Conservation (phyloP, 2,113 vertebrate species). For the Saccopteryx leptura region DNA sequence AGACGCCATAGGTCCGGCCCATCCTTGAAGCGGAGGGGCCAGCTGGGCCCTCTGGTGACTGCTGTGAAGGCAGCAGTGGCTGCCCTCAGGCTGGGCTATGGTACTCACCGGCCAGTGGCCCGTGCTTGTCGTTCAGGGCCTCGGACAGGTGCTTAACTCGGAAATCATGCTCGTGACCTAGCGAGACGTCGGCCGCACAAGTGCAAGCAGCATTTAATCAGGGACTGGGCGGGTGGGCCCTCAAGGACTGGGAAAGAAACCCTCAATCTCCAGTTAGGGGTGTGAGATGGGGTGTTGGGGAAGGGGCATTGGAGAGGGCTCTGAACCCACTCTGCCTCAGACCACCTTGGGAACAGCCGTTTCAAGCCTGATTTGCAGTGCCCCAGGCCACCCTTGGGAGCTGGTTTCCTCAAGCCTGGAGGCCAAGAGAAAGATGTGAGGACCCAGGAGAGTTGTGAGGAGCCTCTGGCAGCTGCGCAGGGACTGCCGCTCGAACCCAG, state of each 20-base stretch:
- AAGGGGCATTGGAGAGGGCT: background rate
- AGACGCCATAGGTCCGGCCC: background rate
- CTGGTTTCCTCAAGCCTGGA: background rate
- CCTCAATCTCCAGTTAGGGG: slow-evolving; percentile 52
- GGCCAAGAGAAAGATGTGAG: background rate
- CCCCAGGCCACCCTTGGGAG: background rate
- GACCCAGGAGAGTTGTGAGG: background rate
- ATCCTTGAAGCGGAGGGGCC: background rate
- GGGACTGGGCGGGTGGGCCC: slow-evolving; percentile 54
- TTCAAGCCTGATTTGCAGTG: slow-evolving; percentile 79
- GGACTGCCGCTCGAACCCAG: background rate
- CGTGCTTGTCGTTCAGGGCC: slow-evolving; percentile 95
- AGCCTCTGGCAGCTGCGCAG: background rate
- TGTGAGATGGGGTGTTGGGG: background rate
- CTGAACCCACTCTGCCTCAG: slow-evolving; percentile 60
- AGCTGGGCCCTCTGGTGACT: slow-evolving; percentile 34
- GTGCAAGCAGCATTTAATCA: slow-evolving; percentile 90
- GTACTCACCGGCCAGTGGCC: slow-evolving; percentile 94
- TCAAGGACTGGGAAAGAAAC: slow-evolving; percentile 48
- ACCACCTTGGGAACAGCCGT: slow-evolving; percentile 75
- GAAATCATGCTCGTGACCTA: slow-evolving; percentile 97
- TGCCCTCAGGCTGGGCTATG: slow-evolving; percentile 69
- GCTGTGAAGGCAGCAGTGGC: slow-evolving; percentile 74
- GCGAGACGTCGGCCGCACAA: slow-evolving; percentile 90
- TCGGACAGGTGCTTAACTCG: slow-evolving; percentile 95